These are phyloP conservation scores for Trichogramma dendrolimi DNA, from an alignment of 2,888 invertebrate species.

Conservation along the genomic window DNA sequence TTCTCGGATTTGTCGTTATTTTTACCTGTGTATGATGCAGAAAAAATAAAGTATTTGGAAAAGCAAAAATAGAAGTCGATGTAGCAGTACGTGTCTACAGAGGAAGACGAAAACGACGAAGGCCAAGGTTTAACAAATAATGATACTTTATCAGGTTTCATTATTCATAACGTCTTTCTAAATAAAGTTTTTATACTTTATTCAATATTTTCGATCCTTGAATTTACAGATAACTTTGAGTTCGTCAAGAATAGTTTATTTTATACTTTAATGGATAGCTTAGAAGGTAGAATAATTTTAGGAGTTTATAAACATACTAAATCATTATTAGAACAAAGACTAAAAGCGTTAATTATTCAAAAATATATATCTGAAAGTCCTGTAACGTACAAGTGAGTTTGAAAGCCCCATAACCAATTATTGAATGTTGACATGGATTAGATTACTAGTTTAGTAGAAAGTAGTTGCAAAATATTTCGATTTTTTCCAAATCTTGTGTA, in stretches of 20 bases:
- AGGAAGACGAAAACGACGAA: neutral
- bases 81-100: neutral
- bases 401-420: too few relatives aligned
- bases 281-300: constrained; percentile 2
- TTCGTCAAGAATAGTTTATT: constrained; percentile 4
- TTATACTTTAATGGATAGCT: neutral
- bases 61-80: neutral
- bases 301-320: neutral
- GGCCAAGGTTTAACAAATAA: neutral
- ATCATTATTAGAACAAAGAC: neutral
- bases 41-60: neutral
- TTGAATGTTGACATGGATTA: too few relatives aligned
- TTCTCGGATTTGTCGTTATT: too few relatives aligned
- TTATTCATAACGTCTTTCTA: neutral
- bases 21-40: too few relatives aligned
- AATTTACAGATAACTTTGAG: constrained; percentile 3
- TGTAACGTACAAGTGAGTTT: constrained; percentile 4
- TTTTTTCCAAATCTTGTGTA: too few relatives aligned
- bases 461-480: too few relatives aligned
- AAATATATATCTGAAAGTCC: constrained; percentile 4
- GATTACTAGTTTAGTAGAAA: too few relatives aligned
- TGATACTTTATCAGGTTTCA: neutral
- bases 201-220: constrained; percentile 1
- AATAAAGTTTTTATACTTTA: neutral
- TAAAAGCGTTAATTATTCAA: neutral